A percentile compares a stretch with the other conserved stretches of the same genome.
Evolutionary conservation across 2,797 vertebrate genomes (phyloP).

Genomic region (Lindbergichthys nudifrons): DNA sequence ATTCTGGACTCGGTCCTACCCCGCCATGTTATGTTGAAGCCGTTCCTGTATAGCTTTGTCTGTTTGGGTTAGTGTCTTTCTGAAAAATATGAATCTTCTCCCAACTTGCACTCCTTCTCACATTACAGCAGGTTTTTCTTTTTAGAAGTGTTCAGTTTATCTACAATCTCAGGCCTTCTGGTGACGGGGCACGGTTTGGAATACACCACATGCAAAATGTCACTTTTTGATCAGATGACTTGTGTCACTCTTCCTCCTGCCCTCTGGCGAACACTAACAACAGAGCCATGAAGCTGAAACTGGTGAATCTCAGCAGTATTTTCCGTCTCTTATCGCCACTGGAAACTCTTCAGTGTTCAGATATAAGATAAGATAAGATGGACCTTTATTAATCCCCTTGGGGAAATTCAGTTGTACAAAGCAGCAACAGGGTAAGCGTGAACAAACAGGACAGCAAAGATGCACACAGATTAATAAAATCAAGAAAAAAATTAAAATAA

Average conservation of each 20-base stretch:
- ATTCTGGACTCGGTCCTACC: constrained; percentile 3
- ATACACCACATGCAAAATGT: no score
- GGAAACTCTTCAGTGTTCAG: constrained; percentile 1
- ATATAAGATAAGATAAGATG: no score
- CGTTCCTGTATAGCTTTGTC: background rate
- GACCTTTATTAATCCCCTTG: no score
- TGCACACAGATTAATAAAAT: no score
- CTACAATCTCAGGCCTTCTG: no score
- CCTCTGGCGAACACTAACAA: background rate
- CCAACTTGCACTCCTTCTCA: background rate
- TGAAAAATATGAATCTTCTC: constrained; percentile 1
- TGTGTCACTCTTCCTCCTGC: background rate
- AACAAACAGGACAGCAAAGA: no score
- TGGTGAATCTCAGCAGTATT: constrained; percentile 1
- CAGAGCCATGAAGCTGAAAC: background rate
- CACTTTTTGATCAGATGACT: no score
- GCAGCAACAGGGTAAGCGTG: no score
- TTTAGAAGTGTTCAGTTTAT: background rate
- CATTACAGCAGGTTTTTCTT: background rate
- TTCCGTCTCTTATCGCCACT: background rate
- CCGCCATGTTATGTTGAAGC: background rate
- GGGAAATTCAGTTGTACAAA: no score
- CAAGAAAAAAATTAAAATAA: no score
- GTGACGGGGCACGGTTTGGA: no score
- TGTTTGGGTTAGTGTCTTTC: constrained; percentile 16